Base-by-base conservation (phyloP, 2,113 vertebrate species). In the Oxyura jamaicensis region DNA sequence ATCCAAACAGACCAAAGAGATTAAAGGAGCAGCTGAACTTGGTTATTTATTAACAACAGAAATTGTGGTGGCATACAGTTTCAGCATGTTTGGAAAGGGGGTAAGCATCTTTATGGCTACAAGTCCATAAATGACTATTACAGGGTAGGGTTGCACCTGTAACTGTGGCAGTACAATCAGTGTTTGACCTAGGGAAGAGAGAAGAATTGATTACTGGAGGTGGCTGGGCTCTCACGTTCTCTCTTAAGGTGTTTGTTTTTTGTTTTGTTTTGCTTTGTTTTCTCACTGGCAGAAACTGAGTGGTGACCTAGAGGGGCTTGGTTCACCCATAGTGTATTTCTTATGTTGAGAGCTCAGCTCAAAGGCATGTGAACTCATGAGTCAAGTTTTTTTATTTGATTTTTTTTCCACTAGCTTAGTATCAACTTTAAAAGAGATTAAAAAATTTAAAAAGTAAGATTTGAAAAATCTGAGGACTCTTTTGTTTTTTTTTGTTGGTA, bases 271-370 rank as follows among this genome's bases (percentile, higher is more conserved):
- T 42, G 22, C 0, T 50, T 39, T 29, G 0, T 44, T 44, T 66
- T 59, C 0, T 44, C 0, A 0, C 2, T 56, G 1, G 14, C 20
- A 8, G 10, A 36, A 84, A 3, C 1, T 10, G 5, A 5, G 0
- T 2, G 4, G 26, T 6, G 2, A 6, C 1, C 1, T 19, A 1
- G 26, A 14, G 10, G 10, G 5, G 0, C 2, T 53, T 78, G 7
- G 1, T 33, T 29, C 0, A 1, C 0, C 0, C 0, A 0, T 16
- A 0, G 3, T 2, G 1, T 56, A 1, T 9, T n/a, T 78, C 0
- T 53, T 55, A 1, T 36, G 4, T 29, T 33, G 11, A 14, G 10
- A 22, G 1, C 0, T 33, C 6, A 59, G 2, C 0, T 41, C 4
- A 7, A 21, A 6, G 31, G 9, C 0, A 4, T 5, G 2, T 0